phyloP scores from a whole-genome alignment of 2,888 invertebrate species.

The Ellobium chinense region DNA sequence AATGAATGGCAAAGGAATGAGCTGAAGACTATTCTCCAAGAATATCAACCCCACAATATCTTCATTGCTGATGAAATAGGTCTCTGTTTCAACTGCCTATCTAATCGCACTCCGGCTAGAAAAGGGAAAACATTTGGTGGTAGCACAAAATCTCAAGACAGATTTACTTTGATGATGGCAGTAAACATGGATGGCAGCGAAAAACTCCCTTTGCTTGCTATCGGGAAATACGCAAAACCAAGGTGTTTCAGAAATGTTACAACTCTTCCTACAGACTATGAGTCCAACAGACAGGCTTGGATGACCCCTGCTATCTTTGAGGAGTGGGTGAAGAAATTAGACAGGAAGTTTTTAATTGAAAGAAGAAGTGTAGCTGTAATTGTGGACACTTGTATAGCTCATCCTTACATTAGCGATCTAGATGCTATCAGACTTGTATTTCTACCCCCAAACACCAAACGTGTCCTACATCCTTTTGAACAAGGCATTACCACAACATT shows the following conservation, averaged over 20 bases:
- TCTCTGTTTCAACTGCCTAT: neutral
- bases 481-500: slow-evolving; percentile 56
- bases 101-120: neutral
- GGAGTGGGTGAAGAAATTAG: slow-evolving; percentile 53
- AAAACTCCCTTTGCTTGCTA: slow-evolving; percentile 50
- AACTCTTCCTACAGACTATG: slow-evolving; percentile 49
- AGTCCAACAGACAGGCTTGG: slow-evolving; percentile 54
- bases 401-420: slow-evolving; percentile 49
- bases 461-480: slow-evolving; percentile 58
- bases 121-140: neutral
- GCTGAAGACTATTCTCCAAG: neutral
- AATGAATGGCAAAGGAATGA: slow-evolving; percentile 10
- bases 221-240: slow-evolving; percentile 53
- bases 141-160: neutral
- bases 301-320: slow-evolving; percentile 53
- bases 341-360: slow-evolving; percentile 38
- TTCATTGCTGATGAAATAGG: neutral
- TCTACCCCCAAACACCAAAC: slow-evolving; percentile 58
- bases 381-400: slow-evolving; percentile 57
- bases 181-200: slow-evolving; percentile 36
- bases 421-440: slow-evolving; percentile 51
- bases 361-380: slow-evolving; percentile 49
- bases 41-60: neutral
- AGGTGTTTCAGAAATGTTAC: slow-evolving; percentile 54
- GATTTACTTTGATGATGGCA: neutral